phyloP scores from a whole-genome alignment of 2,888 invertebrate species.

The Leucozona laternaria region DNA sequence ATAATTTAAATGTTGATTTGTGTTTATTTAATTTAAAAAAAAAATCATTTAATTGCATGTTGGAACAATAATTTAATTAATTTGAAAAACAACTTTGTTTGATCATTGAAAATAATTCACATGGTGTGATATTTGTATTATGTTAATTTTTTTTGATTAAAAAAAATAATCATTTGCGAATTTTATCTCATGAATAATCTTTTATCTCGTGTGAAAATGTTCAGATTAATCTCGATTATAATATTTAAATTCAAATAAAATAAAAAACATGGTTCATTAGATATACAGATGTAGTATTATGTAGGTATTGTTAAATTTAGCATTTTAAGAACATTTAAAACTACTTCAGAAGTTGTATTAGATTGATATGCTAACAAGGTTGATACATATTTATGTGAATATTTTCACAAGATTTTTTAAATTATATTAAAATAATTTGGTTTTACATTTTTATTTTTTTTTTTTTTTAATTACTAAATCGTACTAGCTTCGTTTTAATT shows the following conservation, averaged over 20 bases:
- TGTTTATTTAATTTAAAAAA: slow-evolving; percentile 10
- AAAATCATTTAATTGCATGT: slow-evolving; percentile 55
- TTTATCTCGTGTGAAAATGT: neutral
- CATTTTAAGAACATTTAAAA: neutral
- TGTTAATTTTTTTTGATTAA: neutral
- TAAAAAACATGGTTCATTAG: neutral
- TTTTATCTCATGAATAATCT: neutral
- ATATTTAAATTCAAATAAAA: neutral
- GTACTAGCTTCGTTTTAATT: neutral
- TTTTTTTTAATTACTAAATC: neutral
- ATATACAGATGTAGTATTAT: neutral
- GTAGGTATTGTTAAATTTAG: neutral
- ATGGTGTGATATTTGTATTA: slow-evolving; percentile 36
- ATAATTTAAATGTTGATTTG: slow-evolving; percentile 55
- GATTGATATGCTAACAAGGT: slow-evolving; percentile 1
- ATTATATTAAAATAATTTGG: neutral
- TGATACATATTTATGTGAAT: neutral
- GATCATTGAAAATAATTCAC: slow-evolving; percentile 21
- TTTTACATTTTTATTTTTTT: neutral
- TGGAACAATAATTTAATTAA: slow-evolving; percentile 42
- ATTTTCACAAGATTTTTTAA: neutral
- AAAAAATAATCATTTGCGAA: neutral
- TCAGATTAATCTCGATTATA: neutral
- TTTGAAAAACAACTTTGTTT: slow-evolving; percentile 32
- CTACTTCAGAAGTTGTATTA: neutral